phyloP scores from a whole-genome alignment of 1,140 invertebrate genomes.

The Drosophila arawakana region DNA sequence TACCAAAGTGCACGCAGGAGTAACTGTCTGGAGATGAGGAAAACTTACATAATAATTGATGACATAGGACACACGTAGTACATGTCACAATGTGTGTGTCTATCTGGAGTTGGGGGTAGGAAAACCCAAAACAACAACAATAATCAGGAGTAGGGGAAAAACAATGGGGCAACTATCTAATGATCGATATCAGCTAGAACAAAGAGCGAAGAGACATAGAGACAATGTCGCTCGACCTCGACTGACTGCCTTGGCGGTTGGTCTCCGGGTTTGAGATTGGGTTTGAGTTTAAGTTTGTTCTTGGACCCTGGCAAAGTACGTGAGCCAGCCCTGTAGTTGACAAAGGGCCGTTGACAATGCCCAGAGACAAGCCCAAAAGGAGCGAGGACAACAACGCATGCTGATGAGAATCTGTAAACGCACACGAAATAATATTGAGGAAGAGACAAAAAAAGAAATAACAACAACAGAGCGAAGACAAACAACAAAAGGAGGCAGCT shows the following conservation, averaged over 20 bases:
- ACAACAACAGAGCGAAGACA: neutral
- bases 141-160: neutral
- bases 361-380: conserved; percentile 6
- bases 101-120: conserved; percentile 2
- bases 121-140: neutral
- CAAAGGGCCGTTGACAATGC: conserved; percentile 53
- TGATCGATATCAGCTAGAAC: conserved; percentile 59
- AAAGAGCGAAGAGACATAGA: conserved; percentile 31
- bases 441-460: conserved; percentile 5
- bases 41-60: conserved; percentile 60
- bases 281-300: neutral
- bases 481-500: conserved; percentile 31
- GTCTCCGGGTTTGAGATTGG: conserved; percentile 20
- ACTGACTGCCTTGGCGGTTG: conserved; percentile 33
- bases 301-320: conserved; percentile 28
- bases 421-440: conserved; percentile 41
- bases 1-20: conserved; percentile 19
- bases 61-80: conserved; percentile 56
- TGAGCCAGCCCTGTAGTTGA: conserved; percentile 41
- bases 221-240: conserved; percentile 32
- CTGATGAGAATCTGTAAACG: conserved; percentile 52
- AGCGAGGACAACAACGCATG: conserved; percentile 36
- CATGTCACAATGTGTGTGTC: conserved; percentile 38
- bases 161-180: conserved; percentile 53
- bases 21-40: conserved; percentile 30